Evolutionary conservation across 2,888 invertebrate species (phyloP).

Genomic region (Mechanitis messenoides): DNA sequence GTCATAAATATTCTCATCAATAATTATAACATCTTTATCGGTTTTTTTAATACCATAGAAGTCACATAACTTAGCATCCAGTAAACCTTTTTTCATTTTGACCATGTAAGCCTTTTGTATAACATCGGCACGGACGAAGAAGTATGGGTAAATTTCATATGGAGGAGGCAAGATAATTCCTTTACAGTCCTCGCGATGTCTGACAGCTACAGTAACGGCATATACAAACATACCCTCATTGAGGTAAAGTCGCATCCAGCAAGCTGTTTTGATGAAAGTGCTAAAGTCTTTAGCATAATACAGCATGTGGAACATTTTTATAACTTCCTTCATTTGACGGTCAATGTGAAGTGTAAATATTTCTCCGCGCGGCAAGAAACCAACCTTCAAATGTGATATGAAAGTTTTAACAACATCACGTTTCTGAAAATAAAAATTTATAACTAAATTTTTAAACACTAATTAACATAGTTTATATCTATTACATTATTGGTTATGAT

Average conservation of each 20-base stretch:
- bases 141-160: slow-evolving; percentile 79
- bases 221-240: slow-evolving; percentile 78
- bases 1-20: slow-evolving; percentile 81
- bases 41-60: slow-evolving; percentile 70
- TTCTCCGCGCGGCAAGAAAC: slow-evolving; percentile 73
- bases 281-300: slow-evolving; percentile 73
- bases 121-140: slow-evolving; percentile 81
- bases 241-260: slow-evolving; percentile 70
- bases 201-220: slow-evolving; percentile 70
- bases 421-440: slow-evolving; percentile 54
- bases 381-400: slow-evolving; percentile 68
- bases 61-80: slow-evolving; percentile 69
- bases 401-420: slow-evolving; percentile 77
- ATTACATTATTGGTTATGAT: slow-evolving; percentile 28
- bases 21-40: slow-evolving; percentile 74
- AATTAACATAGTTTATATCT: not conserved
- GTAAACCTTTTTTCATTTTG: slow-evolving; percentile 63
- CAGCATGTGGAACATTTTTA: slow-evolving; percentile 72
- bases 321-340: slow-evolving; percentile 69
- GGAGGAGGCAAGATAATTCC: slow-evolving; percentile 73
- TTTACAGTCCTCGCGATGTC: slow-evolving; percentile 70
- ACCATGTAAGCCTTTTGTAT: slow-evolving; percentile 66
- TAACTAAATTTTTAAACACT: too few species aligned
- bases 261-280: slow-evolving; percentile 69
- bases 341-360: slow-evolving; percentile 70